Base-by-base conservation (phyloP, 2,797 vertebrate genomes). In the Denticeps clupeoides region DNA sequence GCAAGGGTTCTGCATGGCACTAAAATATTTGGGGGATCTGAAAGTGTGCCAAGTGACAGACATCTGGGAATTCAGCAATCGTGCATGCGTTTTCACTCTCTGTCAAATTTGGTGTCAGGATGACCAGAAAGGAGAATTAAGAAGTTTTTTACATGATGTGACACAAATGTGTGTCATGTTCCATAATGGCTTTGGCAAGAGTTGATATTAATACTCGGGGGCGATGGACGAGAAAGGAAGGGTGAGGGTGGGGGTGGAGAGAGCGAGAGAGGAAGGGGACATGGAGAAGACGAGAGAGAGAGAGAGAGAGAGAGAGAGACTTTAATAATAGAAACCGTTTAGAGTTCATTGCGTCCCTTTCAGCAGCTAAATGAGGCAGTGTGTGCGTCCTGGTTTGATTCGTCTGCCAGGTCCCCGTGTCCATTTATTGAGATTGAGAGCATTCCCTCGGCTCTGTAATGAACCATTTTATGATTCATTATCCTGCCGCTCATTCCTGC, bases 381-480 rank as follows among this genome's bases (percentile, higher is more conserved):
- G 62, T 68, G 55, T 51, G 66, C 61, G 64, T 71, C 75, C 78
- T 62, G 65, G 68, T 80, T 78, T 80, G 76, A 78, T 75, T 79
- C 62, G 71, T 80, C 77, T 80, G 75, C 68, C 55, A 71, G 75
- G 67, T 72, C 74, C 50, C 65, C 60, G 47, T 72, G 74, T 81
- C 73, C 76, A 43, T 80, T 83, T 82, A 86, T 81, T 77, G 77
- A 80, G 79, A 80, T 75, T 70, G 75, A 81, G 71, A 79, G 72
- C 71, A 71, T 77, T 81, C 73, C 71, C 73, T 75, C 65, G 70
- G 70, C 67, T 59, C 69, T 55, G 72, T 82, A 85, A 86, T 84
- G 79, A 82, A 80, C 68, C 79, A 65, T 82, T 85, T 82, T 82
- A 81, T 81, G 72, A 85, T 77, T 86, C 79, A 85, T 83, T 83